Evolutionary conservation across 2,113 vertebrate species (phyloP), one percentile per base, ranked within the genome.

Genomic region (Brachypodius melanocephalos): DNA sequence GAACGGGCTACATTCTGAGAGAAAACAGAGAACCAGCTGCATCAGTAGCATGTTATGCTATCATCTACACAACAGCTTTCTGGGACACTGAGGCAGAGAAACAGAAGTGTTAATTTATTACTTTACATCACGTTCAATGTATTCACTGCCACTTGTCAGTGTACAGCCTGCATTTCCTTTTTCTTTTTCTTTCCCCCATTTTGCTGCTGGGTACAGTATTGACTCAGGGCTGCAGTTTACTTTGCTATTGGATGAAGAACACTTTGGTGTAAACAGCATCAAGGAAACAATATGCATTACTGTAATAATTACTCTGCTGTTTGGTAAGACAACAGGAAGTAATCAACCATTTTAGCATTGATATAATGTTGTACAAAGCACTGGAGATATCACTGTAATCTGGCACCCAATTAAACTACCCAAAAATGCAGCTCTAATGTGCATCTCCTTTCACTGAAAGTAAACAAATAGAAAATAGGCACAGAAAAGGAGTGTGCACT

Each of bases 31-130:
- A 67, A 90, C 82, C 65, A 92, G 84, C 81, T 89, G 87, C 84
- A 77, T 93, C 68, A 90, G 65, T 36, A 74, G 8, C 72, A 71
- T 24, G 72, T 69, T 88, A 67, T 32, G 65, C 67, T 72, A 40
- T 79, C 54, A 78, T 82, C 93, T 76, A 40, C 32, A 58, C 54
- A 88, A 88, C 62, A 58, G 54, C 49, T 95, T 91, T 91, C 81
- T 94, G 74, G 62, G 81, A 94, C 77, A 90, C 73, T 71, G 67
- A 95, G 93, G 80, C 81, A 96, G 86, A 91, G 67, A 74, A 93
- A 85, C 21, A 89, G 62, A 95, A 95, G 40, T 72, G 74, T 20
- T 92, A 76, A 83, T 95, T 96, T 93, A 83, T 91, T 93, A 54
- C 58, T 89, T 93, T 75, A 82, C 52, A 94, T 76, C 57, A 43